Conservation (phyloP, 2,888 invertebrate species). For the Nymphalis polychloros region DNA sequence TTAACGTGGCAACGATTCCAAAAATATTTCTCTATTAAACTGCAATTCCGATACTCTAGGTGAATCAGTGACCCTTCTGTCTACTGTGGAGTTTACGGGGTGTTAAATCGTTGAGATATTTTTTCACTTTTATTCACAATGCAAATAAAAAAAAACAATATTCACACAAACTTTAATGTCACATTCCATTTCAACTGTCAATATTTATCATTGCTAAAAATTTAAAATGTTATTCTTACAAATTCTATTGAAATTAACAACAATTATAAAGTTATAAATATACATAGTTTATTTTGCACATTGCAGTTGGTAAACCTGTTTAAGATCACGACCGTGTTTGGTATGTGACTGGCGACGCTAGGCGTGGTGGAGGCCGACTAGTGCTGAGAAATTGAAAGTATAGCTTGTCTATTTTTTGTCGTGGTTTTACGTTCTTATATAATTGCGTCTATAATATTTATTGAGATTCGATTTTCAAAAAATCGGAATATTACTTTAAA, state of each 20-base stretch:
- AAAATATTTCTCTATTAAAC: too few species aligned
- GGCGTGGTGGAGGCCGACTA: conserved; percentile 55
- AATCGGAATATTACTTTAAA: background rate
- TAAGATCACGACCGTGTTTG: conserved; percentile 69
- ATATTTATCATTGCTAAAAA: too few species aligned
- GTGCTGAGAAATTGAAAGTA: conserved; percentile 70
- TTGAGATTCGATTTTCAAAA: background rate
- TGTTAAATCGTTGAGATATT: too few species aligned
- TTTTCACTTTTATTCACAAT: too few species aligned
- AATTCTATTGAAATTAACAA: conserved; percentile 3
- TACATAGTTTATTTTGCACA: conserved; percentile 34
- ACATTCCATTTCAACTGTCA: too few species aligned
- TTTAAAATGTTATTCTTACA: background rate
- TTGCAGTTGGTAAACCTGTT: conserved; percentile 61
- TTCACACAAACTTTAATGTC: too few species aligned
- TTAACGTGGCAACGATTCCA: too few species aligned
- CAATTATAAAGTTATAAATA: conserved; percentile 26
- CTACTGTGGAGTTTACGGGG: too few species aligned
- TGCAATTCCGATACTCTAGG: too few species aligned
- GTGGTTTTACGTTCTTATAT: conserved; percentile 8
- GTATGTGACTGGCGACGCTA: conserved; percentile 69
- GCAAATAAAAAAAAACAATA: too few species aligned
- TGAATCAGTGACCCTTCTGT: too few species aligned
- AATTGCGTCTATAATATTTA: conserved; percentile 1
- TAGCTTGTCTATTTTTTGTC: conserved; percentile 35